Conservation (phyloP, 2,888 invertebrate species). For the Cryptus viduatorius region DNA sequence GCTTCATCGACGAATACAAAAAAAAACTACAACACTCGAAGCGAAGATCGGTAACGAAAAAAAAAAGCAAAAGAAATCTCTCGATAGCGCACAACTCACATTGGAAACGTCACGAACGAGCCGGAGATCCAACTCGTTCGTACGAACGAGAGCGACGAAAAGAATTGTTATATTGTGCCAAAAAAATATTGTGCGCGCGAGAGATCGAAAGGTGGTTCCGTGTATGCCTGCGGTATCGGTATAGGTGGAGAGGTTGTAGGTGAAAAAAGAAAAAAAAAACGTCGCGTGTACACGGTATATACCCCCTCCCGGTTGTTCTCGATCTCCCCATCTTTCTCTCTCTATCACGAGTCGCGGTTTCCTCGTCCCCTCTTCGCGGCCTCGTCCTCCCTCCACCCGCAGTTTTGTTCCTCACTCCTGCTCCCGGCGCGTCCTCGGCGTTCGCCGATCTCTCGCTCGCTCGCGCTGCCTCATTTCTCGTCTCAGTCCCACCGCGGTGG, state of each 20-base stretch:
- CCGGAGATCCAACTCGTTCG: background rate
- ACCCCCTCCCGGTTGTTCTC: slow-evolving; percentile 47
- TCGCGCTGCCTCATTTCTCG: slow-evolving; percentile 41
- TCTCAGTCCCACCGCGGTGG: slow-evolving; percentile 27
- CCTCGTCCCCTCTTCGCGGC: slow-evolving; percentile 56
- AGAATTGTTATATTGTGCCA: slow-evolving; percentile 30
- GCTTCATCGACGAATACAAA: background rate
- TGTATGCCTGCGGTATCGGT: slow-evolving; percentile 6
- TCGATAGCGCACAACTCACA: background rate
- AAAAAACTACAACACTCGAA: background rate
- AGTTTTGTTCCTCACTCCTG: slow-evolving; percentile 24
- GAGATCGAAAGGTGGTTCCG: slow-evolving; percentile 2
- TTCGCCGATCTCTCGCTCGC: slow-evolving; percentile 56
- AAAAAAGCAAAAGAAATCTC: background rate
- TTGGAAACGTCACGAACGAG: slow-evolving; percentile 18
- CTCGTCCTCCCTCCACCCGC: slow-evolving; percentile 59
- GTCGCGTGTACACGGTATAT: slow-evolving; percentile 63
- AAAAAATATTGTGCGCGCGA: slow-evolving; percentile 34
- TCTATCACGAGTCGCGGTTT: slow-evolving; percentile 60
- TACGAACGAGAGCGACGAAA: slow-evolving; percentile 6
- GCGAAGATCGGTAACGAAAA: background rate
- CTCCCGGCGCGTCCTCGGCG: slow-evolving; percentile 30
- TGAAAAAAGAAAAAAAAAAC: slow-evolving; percentile 53
- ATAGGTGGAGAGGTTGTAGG: slow-evolving; percentile 58
- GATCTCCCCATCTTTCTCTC: slow-evolving; percentile 53